Percentiles rank a stretch among this genome's conserved stretches.
Evolutionary conservation across 2,797 vertebrate species (phyloP).

Genomic region (Anableps anableps): DNA sequence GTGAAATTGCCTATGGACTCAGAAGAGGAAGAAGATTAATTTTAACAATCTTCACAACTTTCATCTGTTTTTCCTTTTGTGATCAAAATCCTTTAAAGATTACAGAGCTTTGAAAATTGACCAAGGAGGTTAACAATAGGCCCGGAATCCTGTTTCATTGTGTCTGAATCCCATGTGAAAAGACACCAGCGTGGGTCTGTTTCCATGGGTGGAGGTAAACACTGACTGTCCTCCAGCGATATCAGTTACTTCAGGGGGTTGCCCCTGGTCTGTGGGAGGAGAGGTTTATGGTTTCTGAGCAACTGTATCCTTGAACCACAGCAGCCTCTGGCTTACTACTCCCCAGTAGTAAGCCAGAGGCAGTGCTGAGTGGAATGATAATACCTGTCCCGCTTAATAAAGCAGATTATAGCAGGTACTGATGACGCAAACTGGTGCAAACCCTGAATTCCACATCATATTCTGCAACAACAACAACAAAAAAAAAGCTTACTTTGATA

Average conservation of each 20-base stretch:
- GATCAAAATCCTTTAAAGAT: background rate
- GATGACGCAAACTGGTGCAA: background rate
- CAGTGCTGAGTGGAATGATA: constrained; percentile 23
- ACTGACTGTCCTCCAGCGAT: constrained; percentile 54
- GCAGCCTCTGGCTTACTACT: constrained; percentile 28
- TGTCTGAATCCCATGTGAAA: constrained; percentile 39
- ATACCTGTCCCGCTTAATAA: background rate
- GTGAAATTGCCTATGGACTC: background rate
- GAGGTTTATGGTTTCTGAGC: constrained; percentile 64
- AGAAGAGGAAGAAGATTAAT: background rate
- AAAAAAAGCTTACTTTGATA: background rate
- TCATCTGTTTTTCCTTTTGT: background rate
- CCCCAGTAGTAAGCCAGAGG: constrained; percentile 18
- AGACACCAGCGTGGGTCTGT: constrained; percentile 45
- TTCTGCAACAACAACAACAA: too few relatives aligned
- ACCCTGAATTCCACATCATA: background rate
- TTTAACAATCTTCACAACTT: background rate
- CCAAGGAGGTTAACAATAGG: background rate
- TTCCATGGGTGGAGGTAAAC: constrained; percentile 67
- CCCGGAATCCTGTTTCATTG: constrained; percentile 50
- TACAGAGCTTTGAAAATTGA: constrained; percentile 13
- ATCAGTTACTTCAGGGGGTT: constrained; percentile 60
- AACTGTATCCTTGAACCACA: constrained; percentile 57
- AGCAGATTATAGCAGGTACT: background rate
- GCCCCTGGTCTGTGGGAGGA: constrained; percentile 49